Evolutionary conservation across 2,797 vertebrate genomes (phyloP), one percentile per base, ranked within the genome.

Genomic region (Argya squamiceps): DNA sequence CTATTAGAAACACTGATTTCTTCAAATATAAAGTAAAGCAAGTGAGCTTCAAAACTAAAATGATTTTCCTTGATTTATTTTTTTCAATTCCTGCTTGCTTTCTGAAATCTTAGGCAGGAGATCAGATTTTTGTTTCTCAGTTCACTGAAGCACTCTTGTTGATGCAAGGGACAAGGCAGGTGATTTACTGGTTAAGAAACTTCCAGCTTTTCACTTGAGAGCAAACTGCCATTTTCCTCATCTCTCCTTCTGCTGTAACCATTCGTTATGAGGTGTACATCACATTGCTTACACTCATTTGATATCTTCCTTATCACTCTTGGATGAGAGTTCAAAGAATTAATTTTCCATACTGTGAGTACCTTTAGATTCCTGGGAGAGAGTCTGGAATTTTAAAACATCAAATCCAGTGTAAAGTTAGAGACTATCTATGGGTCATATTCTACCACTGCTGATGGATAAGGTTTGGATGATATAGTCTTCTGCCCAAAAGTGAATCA

Each of bases 261-360:
- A 27, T 75, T 67, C 49, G 1, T 1, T 60, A 19, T 23, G 8
- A 59, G 6, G 3, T 16, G 14, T 18, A 30, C 0, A 2, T 5
- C 4, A 13, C 27, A 22, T 29, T 77, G 7, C 12, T 56, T 44
- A 29, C 5, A 41, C 11, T 59, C 30, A 19, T 5, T 32, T 68
- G 12, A 53, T 44, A 26, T n/a, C 17, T 84, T 71, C 16, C 26
- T 71, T 53, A 62, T 18, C n/a, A 22, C 3, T 22, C 11, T 32
- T 3, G 2, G 32, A 26, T 15, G 3, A 7, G 8, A 78, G 6
- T 27, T 23, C 16, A 55, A 73, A 27, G 4, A 75, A 52, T 21
- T 64, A 27, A 7, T 60, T 50, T 81, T 78, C 10, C 0, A 2
- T 50, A 10, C 3, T 71, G 6, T 56, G 4, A 3, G 3, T 63